Percentiles rank a stretch among this genome's conserved stretches.
Evolutionary conservation across 2,888 invertebrate genomes (phyloP).

Genomic region (Macrosoma leucophasiata): DNA sequence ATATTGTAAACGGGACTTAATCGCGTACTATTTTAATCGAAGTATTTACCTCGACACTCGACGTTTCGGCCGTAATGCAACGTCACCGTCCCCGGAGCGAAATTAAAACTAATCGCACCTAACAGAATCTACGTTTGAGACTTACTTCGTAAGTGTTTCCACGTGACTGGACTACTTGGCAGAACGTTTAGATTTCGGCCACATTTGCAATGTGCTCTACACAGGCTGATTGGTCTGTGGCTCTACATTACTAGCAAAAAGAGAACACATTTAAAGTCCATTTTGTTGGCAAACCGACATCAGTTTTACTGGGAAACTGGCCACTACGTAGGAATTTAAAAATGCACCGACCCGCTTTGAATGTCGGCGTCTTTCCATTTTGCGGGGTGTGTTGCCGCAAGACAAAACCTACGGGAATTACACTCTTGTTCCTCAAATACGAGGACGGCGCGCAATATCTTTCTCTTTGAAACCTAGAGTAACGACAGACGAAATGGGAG

Average conservation of each 20-base stretch:
- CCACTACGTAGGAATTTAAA: constrained; percentile 50
- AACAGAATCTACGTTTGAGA: constrained; percentile 22
- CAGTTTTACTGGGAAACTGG: no score
- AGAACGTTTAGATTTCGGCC: constrained; percentile 8
- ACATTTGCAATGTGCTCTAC: no score
- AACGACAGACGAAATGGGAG: constrained; percentile 57
- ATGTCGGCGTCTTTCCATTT: constrained; percentile 62
- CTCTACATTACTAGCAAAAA: constrained; percentile 7
- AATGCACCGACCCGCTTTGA: constrained; percentile 59
- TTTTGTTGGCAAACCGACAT: constrained; percentile 16
- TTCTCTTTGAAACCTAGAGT: constrained; percentile 61
- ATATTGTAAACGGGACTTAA: no score
- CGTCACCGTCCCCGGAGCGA: constrained; percentile 37
- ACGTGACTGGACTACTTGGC: constrained; percentile 37
- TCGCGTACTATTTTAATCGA: no score
- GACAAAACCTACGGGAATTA: constrained; percentile 70
- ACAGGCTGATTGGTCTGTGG: no score
- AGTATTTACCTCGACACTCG: no score
- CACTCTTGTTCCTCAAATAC: constrained; percentile 67
- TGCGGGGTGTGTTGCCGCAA: constrained; percentile 52
- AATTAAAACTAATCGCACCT: constrained; percentile 48
- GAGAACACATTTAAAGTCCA: constrained; percentile 14
- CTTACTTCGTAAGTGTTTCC: constrained; percentile 32
- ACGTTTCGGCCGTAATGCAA: no score
- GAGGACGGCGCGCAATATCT: constrained; percentile 56